A percentile compares a stretch with the other conserved stretches of the same genome.
Conservation (phyloP, 1,140 invertebrate genomes). For the Musca vetustissima region DNA sequence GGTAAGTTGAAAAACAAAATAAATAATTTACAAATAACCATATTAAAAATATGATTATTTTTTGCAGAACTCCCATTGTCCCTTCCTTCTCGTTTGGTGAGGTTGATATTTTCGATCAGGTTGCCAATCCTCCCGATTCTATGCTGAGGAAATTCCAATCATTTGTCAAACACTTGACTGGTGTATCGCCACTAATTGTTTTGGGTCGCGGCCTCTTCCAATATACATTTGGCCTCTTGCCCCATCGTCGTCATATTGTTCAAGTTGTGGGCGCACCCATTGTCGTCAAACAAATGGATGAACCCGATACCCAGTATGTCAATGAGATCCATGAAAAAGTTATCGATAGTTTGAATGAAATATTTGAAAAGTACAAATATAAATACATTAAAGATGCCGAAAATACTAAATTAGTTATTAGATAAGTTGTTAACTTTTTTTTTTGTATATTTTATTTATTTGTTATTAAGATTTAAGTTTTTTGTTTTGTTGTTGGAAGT, state of each 20-base stretch:
- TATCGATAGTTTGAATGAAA: conserved; percentile 63
- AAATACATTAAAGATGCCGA: conserved; percentile 71
- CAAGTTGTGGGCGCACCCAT: conserved; percentile 87
- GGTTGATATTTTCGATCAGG: conserved; percentile 82
- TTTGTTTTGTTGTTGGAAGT: too few relatives aligned
- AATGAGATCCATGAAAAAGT: conserved; percentile 77
- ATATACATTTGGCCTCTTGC: conserved; percentile 83
- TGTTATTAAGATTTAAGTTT: too few relatives aligned
- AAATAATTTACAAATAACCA: background rate
- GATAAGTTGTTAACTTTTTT: conserved; percentile 8
- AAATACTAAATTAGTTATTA: conserved; percentile 53
- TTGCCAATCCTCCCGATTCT: conserved; percentile 72
- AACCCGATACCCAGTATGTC: conserved; percentile 75
- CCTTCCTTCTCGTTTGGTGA: conserved; percentile 92
- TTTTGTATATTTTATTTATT: too few relatives aligned
- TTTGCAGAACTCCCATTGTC: conserved; percentile 71
- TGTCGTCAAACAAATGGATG: conserved; percentile 66
- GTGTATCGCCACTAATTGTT: conserved; percentile 78
- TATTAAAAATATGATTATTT: background rate
- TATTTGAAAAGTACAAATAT: conserved; percentile 81
- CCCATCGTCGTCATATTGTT: conserved; percentile 73
- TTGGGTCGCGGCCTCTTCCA: conserved; percentile 87
- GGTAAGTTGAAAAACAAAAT: conserved; percentile 60
- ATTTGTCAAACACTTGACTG: conserved; percentile 66
- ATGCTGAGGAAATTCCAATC: conserved; percentile 70